Evolutionary conservation across 2,888 invertebrate genomes (phyloP).

Genomic region (Tetrapedia diversipes): DNA sequence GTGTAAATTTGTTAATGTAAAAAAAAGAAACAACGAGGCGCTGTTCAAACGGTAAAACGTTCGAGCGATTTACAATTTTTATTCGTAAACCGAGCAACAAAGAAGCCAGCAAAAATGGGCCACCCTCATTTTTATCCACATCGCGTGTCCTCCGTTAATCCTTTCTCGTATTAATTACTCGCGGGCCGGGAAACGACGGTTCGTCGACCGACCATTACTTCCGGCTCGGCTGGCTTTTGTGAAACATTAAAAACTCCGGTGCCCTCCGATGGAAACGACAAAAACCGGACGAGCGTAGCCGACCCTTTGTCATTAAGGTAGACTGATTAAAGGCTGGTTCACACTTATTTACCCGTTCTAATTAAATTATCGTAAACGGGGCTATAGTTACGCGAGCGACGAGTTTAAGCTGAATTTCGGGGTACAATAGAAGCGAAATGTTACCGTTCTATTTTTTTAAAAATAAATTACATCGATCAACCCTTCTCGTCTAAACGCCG

Average conservation of each 20-base stretch:
- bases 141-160: constrained; percentile 25
- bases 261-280: neutral
- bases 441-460: too few relatives aligned
- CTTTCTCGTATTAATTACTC: constrained; percentile 37
- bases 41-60: neutral
- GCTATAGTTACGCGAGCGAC: neutral
- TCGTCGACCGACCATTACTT: constrained; percentile 32
- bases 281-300: neutral
- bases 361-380: neutral
- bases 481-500: too few relatives aligned
- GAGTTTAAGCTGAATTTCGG: too few relatives aligned
- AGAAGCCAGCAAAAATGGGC: neutral
- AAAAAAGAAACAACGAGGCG: too few relatives aligned
- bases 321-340: neutral
- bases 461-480: too few relatives aligned
- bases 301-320: constrained; percentile 17
- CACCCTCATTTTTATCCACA: constrained; percentile 21
- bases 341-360: too few relatives aligned
- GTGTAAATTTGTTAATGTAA: too few relatives aligned
- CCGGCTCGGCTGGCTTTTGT: constrained; percentile 31
- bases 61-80: neutral
- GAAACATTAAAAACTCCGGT: constrained; percentile 25
- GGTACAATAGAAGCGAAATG: too few relatives aligned
- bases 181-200: constrained; percentile 26
- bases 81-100: neutral